A percentile compares a stretch with the other conserved stretches of the same genome.
phyloP scores from a whole-genome alignment of 1,140 invertebrate genomes.

The Philopotamus ludificatus region DNA sequence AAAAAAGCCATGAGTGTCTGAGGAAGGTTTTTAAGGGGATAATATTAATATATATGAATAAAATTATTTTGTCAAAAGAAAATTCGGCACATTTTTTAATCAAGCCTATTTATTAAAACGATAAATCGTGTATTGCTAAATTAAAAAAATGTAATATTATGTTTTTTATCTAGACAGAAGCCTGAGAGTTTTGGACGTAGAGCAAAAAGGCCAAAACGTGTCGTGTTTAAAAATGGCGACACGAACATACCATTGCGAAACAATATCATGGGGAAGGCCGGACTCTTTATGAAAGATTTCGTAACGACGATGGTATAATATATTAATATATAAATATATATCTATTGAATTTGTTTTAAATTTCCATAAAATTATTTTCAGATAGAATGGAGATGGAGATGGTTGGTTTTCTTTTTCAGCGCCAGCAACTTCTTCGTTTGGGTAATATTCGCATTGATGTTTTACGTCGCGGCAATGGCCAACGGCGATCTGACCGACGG shows the following conservation, averaged over 20 bases:
- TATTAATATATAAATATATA: conserved; percentile 30
- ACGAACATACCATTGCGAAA: conserved; percentile 30
- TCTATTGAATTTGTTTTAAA: too few species aligned
- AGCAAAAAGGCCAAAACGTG: conserved; percentile 24
- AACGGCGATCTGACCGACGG: conserved; percentile 50
- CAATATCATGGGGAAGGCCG: conserved; percentile 46
- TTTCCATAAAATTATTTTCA: conserved; percentile 37
- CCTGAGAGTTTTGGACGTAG: conserved; percentile 30
- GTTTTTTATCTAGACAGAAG: conserved; percentile 14
- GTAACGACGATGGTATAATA: conserved; percentile 53
- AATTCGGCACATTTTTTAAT: neutral
- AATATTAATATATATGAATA: too few species aligned
- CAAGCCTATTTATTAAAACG: neutral
- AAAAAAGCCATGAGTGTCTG: too few species aligned
- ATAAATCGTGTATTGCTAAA: neutral
- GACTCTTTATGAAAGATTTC: conserved; percentile 53
- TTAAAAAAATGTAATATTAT: neutral
- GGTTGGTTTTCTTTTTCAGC: conserved; percentile 50
- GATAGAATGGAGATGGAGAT: conserved; percentile 55
- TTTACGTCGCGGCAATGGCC: conserved; percentile 49
- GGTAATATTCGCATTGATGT: conserved; percentile 49
- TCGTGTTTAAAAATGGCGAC: conserved; percentile 34
- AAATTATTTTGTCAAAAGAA: neutral
- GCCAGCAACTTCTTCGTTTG: conserved; percentile 50
- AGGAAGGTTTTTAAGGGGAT: too few species aligned